Evolutionary conservation across 2,113 vertebrate species (phyloP).

Genomic region (Xiphophorus couchianus): DNA sequence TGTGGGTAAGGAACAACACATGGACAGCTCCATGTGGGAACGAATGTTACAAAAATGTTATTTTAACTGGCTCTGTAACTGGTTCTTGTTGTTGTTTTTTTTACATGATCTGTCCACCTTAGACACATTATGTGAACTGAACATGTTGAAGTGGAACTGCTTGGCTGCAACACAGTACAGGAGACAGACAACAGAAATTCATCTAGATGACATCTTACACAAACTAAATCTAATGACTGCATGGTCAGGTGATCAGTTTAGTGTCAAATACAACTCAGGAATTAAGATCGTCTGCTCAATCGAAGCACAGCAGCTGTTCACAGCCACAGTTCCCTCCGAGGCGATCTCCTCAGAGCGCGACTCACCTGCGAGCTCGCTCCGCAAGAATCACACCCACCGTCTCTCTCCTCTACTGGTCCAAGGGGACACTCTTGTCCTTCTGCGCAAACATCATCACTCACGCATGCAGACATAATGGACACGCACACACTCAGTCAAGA

Average conservation of each 20-base stretch:
- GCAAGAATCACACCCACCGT: slow-evolving; percentile 37
- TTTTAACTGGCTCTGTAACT: too few relatives aligned
- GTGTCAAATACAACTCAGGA: slow-evolving; percentile 7
- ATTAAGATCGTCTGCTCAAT: slow-evolving; percentile 5
- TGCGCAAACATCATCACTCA: slow-evolving; percentile 66
- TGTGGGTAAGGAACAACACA: too few relatives aligned
- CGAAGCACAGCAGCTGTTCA: slow-evolving; percentile 44
- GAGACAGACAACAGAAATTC: not conserved
- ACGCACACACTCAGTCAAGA: not conserved
- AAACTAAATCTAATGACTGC: slow-evolving; percentile 1
- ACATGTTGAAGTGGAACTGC: not conserved
- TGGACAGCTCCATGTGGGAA: too few relatives aligned
- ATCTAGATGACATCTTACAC: not conserved
- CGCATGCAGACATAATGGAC: slow-evolving; percentile 27
- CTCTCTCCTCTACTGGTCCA: slow-evolving; percentile 56
- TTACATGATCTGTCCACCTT: not conserved
- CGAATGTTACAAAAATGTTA: too few relatives aligned
- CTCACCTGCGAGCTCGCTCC: slow-evolving; percentile 21
- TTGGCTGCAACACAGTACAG: not conserved
- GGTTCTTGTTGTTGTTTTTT: not conserved
- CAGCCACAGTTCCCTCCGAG: slow-evolving; percentile 14
- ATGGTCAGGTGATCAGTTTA: slow-evolving; percentile 2
- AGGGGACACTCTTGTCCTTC: slow-evolving; percentile 63
- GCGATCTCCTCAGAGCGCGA: slow-evolving; percentile 24
- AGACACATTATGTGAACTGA: not conserved